phyloP scores from a whole-genome alignment of 2,888 invertebrate species.

The Sclerodermus sp. region DNA sequence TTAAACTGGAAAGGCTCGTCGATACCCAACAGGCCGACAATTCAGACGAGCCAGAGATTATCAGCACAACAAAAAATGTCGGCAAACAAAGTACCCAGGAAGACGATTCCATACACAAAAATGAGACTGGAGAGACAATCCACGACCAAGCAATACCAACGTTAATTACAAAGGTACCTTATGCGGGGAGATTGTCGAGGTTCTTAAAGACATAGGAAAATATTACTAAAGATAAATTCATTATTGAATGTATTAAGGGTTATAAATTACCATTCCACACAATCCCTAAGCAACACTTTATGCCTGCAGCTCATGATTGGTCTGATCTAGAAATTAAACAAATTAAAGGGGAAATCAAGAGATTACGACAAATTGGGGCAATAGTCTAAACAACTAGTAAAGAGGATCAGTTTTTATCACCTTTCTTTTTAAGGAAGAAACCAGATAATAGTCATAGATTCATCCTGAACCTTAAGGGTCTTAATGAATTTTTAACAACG shows the following conservation, averaged over 20 bases:
- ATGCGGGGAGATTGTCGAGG: neutral
- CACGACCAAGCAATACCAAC: too few relatives aligned
- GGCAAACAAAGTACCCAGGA: too few relatives aligned
- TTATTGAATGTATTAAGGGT: neutral
- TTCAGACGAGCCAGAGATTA: too few relatives aligned
- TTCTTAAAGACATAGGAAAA: neutral
- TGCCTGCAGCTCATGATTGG: too few relatives aligned
- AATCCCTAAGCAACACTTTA: too few relatives aligned
- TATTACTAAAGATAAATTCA: neutral
- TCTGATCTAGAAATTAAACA: neutral
- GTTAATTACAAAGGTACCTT: neutral
- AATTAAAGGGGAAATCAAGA: neutral
- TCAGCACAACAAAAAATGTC: too few relatives aligned
- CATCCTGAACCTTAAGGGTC: conserved; percentile 3
- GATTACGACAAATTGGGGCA: neutral
- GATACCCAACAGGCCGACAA: too few relatives aligned
- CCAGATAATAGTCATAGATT: neutral
- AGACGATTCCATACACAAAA: neutral
- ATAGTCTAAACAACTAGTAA: neutral
- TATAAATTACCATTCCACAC: conserved; percentile 1
- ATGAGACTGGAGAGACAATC: too few relatives aligned
- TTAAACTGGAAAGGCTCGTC: too few relatives aligned
- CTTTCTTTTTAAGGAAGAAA: too few relatives aligned
- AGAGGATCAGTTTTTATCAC: neutral
- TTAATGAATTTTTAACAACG: neutral